Percentiles rank a stretch among this genome's conserved stretches.
Evolutionary conservation across 1,140 invertebrate species (phyloP).

Genomic region (Drosophila sulfurigaster): DNA sequence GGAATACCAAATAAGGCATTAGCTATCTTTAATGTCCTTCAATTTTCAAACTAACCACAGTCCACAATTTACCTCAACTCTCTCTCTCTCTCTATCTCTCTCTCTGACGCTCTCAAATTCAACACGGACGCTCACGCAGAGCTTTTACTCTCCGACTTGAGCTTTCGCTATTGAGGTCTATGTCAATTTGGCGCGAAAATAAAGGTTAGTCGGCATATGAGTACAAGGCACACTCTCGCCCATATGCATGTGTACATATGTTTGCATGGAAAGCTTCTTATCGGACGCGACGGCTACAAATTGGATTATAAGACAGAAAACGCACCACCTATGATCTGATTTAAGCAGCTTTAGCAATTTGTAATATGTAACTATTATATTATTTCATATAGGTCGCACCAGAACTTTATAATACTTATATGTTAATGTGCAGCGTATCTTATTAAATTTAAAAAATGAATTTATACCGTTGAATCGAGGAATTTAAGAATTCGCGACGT

Average conservation of each 20-base stretch:
- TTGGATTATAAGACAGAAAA: conserved; percentile 38
- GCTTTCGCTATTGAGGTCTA: conserved; percentile 28
- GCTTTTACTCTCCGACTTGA: conserved; percentile 11
- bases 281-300: conserved; percentile 21
- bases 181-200: conserved; percentile 51
- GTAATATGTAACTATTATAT: conserved; percentile 4
- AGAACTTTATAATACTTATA: too few species aligned
- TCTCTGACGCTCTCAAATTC: not conserved
- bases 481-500: too few species aligned
- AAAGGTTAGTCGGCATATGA: conserved; percentile 8
- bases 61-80: conserved; percentile 9
- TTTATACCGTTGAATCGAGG: too few species aligned
- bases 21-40: conserved; percentile 15
- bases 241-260: not conserved
- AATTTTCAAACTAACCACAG: conserved; percentile 16
- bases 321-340: conserved; percentile 2
- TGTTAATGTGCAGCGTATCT: too few species aligned
- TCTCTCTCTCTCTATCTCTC: not conserved
- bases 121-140: not conserved
- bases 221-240: not conserved
- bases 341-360: conserved; percentile 20
- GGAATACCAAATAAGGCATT: not conserved
- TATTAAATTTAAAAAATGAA: too few species aligned
- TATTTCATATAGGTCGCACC: not conserved
- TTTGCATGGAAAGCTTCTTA: conserved; percentile 5